Percentiles rank a stretch among this genome's conserved stretches.
phyloP scores from a whole-genome alignment of 2,113 vertebrate species.

The Pelusios castaneus region DNA sequence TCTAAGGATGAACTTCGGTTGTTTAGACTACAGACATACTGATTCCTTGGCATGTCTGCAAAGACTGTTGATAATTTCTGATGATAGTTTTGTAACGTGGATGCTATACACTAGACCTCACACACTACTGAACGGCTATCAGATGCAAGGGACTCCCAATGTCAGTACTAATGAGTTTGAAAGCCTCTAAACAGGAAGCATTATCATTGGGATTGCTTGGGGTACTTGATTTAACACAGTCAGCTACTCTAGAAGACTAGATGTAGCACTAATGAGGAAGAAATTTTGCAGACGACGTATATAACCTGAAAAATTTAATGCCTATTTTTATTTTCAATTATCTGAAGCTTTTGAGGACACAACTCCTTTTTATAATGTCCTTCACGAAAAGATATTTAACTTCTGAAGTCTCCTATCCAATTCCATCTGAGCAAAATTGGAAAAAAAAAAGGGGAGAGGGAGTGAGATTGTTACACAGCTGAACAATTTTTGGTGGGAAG shows the following conservation, averaged over 20 bases:
- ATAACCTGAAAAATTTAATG: background rate
- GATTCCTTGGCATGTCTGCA: background rate
- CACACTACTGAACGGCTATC: background rate
- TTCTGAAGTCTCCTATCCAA: background rate
- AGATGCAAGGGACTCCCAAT: background rate
- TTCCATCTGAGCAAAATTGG: background rate
- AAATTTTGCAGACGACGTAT: background rate
- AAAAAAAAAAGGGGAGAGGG: fast-evolving
- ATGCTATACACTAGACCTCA: background rate
- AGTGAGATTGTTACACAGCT: background rate
- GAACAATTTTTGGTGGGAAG: background rate
- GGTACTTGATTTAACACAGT: background rate
- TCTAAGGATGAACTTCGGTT: background rate
- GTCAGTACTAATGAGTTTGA: background rate
- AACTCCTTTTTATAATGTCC: background rate
- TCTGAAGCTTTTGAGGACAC: background rate
- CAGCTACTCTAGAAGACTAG: background rate
- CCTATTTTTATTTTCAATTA: background rate
- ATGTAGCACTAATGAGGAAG: background rate
- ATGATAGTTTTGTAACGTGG: background rate
- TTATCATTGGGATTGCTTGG: background rate
- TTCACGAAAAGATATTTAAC: background rate
- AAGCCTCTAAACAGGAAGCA: background rate
- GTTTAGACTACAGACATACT: background rate
- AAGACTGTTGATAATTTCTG: background rate